Base-by-base conservation (phyloP, 30 jellyfish, hydroid and myxozoan genomes). In the Turritopsis dohrnii region DNA sequence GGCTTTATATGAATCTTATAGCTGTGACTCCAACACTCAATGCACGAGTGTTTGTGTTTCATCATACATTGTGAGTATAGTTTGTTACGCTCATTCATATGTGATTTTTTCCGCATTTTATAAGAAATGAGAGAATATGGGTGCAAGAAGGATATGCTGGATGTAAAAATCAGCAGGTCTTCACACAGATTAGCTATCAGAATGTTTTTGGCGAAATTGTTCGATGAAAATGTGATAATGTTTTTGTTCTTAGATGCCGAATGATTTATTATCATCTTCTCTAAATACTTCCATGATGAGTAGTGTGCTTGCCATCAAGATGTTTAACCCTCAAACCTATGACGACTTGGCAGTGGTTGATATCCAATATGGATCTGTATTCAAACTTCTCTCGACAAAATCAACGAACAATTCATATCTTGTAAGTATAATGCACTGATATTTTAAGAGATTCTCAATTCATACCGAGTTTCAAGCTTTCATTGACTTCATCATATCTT, bases 1-100 rank as follows among this genome's bases (percentile, higher is more conserved):
- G 26, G 83, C 81, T 21, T 52, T 21, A 29, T 80, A 74, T 65
- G 76, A 87, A 16, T 30, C 79, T 1, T 87, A 71, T 54, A 81
- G 76, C 21, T 87, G 95, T 76, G 84, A 81, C 60, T 81, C 87
- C 71, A 86, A 54, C 66, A 81, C 66, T 5, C 83, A 60, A 23
- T 87, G 95, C 54, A n/a, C 95, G 1, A 84, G 90, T 18, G 89
- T 84, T 8, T 87, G 95, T 85, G 65, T 87, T 52, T 76, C 89
- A 26, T 66, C 95, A 18, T 87, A 86, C 23, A 89, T 80, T 86
- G 95, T 87, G 28, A 20, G 82, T 19, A n/a, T n/a, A n/a, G n/a
- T n/a, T n/a, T n/a, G n/a, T n/a, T n/a, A n/a, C n/a, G n/a, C n/a
- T n/a, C n/a, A n/a, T n/a, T n/a, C n/a, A n/a, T n/a, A n/a, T n/a